Conservation (phyloP, 2,888 invertebrate genomes). For the Apamea sordens region DNA sequence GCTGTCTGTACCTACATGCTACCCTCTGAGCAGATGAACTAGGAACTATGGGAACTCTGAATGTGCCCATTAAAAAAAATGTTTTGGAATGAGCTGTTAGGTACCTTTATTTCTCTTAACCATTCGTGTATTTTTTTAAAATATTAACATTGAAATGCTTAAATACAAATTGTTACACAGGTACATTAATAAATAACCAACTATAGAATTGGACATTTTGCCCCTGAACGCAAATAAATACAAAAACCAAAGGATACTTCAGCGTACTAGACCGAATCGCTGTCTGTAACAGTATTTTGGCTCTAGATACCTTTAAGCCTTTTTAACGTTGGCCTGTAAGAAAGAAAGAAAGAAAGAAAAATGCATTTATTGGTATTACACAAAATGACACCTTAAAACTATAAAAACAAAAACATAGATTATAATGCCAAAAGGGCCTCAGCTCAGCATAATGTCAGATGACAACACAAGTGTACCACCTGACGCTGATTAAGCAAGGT, state of each 20-base stretch:
- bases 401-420: too few relatives aligned
- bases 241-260: not conserved
- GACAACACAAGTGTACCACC: too few relatives aligned
- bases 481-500: too few relatives aligned
- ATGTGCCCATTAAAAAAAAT: not conserved
- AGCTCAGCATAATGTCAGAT: too few relatives aligned
- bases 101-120: not conserved
- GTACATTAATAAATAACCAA: too few relatives aligned
- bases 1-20: constrained; percentile 57
- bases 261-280: not conserved
- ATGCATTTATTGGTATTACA: too few relatives aligned
- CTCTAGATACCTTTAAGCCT: not conserved
- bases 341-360: too few relatives aligned
- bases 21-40: constrained; percentile 16
- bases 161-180: not conserved
- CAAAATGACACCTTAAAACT: too few relatives aligned
- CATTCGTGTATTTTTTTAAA: not conserved
- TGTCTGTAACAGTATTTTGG: not conserved
- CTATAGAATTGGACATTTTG: too few relatives aligned
- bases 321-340: not conserved
- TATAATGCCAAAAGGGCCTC: too few relatives aligned
- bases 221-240: too few relatives aligned
- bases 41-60: not conserved
- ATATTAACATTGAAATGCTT: not conserved
- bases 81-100: not conserved